Conservation (phyloP, 1,140 invertebrate species). For the Triops cancriformis region DNA sequence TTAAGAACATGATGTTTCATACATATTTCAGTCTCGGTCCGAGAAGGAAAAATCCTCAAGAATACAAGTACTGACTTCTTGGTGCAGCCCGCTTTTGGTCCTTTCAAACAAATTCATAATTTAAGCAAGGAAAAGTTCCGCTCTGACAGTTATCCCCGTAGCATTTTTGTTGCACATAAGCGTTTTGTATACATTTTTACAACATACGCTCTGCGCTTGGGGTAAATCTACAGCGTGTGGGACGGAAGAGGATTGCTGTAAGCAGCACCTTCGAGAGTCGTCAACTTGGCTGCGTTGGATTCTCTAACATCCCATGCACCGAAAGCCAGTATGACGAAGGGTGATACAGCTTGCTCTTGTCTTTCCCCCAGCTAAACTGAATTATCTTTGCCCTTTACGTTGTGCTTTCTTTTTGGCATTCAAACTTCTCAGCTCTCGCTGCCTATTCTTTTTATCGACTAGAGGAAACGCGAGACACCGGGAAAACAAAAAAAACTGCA, state of each 20-base stretch:
- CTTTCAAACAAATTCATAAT: background rate
- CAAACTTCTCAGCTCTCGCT: background rate
- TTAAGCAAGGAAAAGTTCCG: background rate
- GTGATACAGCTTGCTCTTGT: constrained; percentile 9
- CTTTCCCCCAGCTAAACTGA: background rate
- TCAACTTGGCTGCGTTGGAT: background rate
- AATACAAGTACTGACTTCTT: too few relatives aligned
- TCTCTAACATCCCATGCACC: background rate
- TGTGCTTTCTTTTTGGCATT: background rate
- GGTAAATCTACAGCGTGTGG: background rate
- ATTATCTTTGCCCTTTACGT: background rate
- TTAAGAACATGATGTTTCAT: background rate
- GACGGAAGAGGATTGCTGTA: background rate
- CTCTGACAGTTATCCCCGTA: background rate
- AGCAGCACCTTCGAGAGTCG: background rate
- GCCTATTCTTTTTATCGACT: background rate
- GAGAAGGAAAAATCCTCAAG: too few relatives aligned
- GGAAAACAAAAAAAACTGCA: background rate
- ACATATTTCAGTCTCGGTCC: background rate
- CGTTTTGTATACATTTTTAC: background rate
- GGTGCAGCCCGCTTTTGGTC: background rate
- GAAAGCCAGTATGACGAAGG: background rate
- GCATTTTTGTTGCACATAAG: background rate
- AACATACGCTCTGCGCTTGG: too few relatives aligned
- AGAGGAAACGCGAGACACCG: background rate